Evolutionary conservation across 1,140 invertebrate genomes (phyloP), one percentile per base, ranked within the genome.

Genomic region (Penaeus japonicus): DNA sequence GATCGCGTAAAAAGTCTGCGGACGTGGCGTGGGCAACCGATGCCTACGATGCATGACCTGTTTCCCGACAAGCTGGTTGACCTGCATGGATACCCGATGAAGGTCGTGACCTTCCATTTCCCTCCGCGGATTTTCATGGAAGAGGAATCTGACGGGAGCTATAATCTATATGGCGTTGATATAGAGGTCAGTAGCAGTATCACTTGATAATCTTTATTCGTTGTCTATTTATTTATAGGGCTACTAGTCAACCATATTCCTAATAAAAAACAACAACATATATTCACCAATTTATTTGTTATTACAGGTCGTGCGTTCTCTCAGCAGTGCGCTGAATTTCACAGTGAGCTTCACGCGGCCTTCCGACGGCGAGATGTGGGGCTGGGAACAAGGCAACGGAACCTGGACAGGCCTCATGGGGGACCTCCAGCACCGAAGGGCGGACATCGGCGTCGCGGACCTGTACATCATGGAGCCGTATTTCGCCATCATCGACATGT

Each of bases 371-470:
- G 90, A 91, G 85, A 80, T 90, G 75, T 92, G 90, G 89, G 91
- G 91, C n/a, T 70, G 82, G 47, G 86, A 91, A 89, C 70, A 89
- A 12, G 91, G 89, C 55, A 90, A 91, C 80, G 89, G 90, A 0
- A 89, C 89, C n/a, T 92, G 91, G 91, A 91, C 75, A 20, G 91
- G 91, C 0, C 82, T 92, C 17, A 91, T 92, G 89, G 91, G 91
- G 15, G 91, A 92, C 89, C 87, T 90, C 32, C 78, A 89, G 55
- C 39, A 86, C 47, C 75, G 80, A 5, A 82, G 80, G 54, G 91
- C 91, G 1, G 91, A 92, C 83, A 87, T 92, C 73, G 91, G 91
- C 24, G 91, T 92, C 59, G 91, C 91, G 1, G 91, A 89, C 65
- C 84, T 92, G 20, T 91, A 91, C 87, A 87, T 91, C 12, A 62